phyloP scores from a whole-genome alignment of 2,888 invertebrate species.

The Diaphora mendica region DNA sequence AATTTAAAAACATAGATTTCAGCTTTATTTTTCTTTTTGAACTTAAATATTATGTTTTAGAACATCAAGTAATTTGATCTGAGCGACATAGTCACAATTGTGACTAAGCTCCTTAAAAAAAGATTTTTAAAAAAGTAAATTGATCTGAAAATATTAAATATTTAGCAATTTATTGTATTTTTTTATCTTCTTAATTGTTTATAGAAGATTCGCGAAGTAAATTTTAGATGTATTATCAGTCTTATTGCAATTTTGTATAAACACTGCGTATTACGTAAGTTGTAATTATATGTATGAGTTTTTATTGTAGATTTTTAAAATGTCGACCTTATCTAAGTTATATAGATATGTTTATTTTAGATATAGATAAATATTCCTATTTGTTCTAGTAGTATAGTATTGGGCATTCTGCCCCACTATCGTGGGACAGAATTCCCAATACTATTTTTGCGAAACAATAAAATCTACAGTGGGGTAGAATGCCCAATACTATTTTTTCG shows the following conservation, averaged over 20 bases:
- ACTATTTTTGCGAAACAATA: no score
- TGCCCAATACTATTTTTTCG: no score
- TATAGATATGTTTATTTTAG: background rate
- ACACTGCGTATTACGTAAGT: background rate
- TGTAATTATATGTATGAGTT: background rate
- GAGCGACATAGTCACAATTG: no score
- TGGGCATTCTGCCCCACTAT: no score
- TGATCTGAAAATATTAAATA: background rate
- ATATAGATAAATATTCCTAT: no score
- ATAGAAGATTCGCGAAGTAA: background rate
- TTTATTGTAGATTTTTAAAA: background rate
- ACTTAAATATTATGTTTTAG: background rate
- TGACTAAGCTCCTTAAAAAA: no score
- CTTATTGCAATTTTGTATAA: background rate
- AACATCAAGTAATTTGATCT: background rate
- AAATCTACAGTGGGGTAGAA: no score
- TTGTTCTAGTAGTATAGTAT: no score
- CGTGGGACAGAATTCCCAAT: no score
- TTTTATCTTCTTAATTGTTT: background rate
- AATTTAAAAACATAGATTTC: background rate
- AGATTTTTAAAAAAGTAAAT: no score
- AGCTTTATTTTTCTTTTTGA: background rate
- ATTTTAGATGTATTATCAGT: background rate
- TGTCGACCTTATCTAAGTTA: background rate
- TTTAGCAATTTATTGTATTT: background rate